Evolutionary conservation across 2,113 vertebrate species (phyloP), one percentile per base, ranked within the genome.

Genomic region (Sceloporus tristichus): DNA sequence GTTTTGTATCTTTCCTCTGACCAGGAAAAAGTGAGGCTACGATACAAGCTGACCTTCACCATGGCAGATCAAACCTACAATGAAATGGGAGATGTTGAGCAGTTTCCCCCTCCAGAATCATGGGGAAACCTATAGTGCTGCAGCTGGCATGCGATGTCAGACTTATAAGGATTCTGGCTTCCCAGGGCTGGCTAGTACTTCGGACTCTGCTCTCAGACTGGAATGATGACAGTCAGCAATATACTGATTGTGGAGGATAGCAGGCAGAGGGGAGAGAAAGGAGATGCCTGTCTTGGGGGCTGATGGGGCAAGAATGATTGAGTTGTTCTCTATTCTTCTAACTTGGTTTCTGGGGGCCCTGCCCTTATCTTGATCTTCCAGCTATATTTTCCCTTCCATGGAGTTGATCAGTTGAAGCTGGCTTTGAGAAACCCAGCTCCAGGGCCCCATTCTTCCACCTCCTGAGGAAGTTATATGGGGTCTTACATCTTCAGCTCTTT

Each of bases 11-110:
- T 66, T 91, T 53, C 76, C 16, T 29, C 21, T 7, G n/a, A 93
- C 48, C 94, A 99, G 99, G 99, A 99, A 95, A 99, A 99, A 93
- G 98, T 99, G 62, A 98, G 98, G 83, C 97, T 99, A 96, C 97
- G 98, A 87, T 99, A 98, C 97, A 99, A 99, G 94, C 96, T 99
- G 48, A 98, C 97, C 0, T 99, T 99, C 94, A 97, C 98, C 92
- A 94, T 99, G 94, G 98, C 97, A 65, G 98, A 98, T 62, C 97
- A 97, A 91, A 97, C 96, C 92, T 98, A 98, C 59, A 98, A 98
- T 2, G 98, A 99, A 94, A 98, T 98, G 81, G 98, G 98, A 5
- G 98, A 99, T 0, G 97, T 99, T 89, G 98, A 99, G 94, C 97
- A 99, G 94, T 99, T 99, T 90, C 99, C 99, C 21, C 96, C 98